Evolutionary conservation across 2,888 invertebrate genomes (phyloP).

Genomic region (Calliopum simillimum): DNA sequence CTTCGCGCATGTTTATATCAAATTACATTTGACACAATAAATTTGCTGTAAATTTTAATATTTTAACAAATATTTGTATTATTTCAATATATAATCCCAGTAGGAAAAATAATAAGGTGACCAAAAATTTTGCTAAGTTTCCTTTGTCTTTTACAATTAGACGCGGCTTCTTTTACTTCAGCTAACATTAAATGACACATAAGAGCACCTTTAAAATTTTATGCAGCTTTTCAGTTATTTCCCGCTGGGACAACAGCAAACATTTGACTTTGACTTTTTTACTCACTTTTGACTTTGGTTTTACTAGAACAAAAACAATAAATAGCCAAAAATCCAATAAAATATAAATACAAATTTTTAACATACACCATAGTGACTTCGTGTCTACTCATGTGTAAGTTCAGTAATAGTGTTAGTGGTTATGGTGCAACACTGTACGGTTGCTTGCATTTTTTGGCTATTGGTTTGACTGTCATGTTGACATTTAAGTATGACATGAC

Average conservation of each 20-base stretch:
- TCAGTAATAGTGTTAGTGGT: not conserved
- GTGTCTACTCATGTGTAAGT: not conserved
- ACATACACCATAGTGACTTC: not conserved
- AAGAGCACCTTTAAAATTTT: too few relatives aligned
- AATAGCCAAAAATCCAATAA: constrained; percentile 58
- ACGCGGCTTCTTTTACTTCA: too few relatives aligned
- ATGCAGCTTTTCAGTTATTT: too few relatives aligned
- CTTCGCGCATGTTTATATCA: too few relatives aligned
- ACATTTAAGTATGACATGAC: constrained; percentile 9
- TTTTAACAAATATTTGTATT: constrained; percentile 47
- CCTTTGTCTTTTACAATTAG: too few relatives aligned
- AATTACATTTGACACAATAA: not conserved
- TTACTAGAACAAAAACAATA: constrained; percentile 48
- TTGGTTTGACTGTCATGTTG: constrained; percentile 16
- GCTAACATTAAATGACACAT: too few relatives aligned
- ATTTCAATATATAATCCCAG: too few relatives aligned
- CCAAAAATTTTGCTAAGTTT: too few relatives aligned
- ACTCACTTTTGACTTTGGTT: not conserved
- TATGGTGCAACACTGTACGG: not conserved
- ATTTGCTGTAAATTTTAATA: constrained; percentile 52
- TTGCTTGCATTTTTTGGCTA: not conserved
- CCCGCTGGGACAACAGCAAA: too few relatives aligned
- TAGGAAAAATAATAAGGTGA: too few relatives aligned
- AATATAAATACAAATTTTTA: constrained; percentile 47
- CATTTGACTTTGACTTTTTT: too few relatives aligned